Conservation (phyloP, 2,888 invertebrate species). For the Lutraria lutraria region DNA sequence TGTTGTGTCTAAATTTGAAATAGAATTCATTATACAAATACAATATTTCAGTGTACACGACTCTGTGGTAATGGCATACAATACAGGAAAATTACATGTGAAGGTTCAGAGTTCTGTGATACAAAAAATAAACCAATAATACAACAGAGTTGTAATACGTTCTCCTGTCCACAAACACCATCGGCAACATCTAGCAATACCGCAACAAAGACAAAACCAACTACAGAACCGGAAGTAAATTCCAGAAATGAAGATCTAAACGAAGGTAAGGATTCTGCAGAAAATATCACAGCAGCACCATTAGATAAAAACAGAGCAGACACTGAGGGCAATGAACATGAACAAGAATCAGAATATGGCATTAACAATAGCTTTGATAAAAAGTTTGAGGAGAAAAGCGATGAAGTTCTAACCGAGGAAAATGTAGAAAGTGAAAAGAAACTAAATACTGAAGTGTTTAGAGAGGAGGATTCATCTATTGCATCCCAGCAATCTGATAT, state of each 20-base stretch:
- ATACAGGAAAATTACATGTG: slow-evolving; percentile 86
- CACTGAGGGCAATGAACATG: neutral
- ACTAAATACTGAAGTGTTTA: neutral
- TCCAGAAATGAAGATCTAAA: neutral
- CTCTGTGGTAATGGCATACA: slow-evolving; percentile 86
- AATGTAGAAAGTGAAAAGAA: neutral
- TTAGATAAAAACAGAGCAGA: neutral
- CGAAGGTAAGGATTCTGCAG: neutral
- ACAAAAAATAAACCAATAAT: slow-evolving; percentile 73
- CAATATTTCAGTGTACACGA: slow-evolving; percentile 80
- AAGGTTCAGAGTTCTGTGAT: slow-evolving; percentile 78
- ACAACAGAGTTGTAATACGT: slow-evolving; percentile 71
- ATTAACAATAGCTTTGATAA: neutral
- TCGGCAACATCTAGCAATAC: neutral
- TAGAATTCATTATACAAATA: neutral
- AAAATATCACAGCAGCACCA: neutral
- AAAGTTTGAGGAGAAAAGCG: neutral
- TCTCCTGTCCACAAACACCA: slow-evolving; percentile 63
- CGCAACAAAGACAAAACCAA: neutral
- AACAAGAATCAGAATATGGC: neutral
- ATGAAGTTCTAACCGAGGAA: neutral
- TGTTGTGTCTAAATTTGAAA: no score
- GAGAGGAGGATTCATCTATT: neutral
- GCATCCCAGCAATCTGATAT: neutral
- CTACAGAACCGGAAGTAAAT: neutral